Conservation (phyloP, 2,113 vertebrate genomes). For the Saguinus imperator region DNA sequence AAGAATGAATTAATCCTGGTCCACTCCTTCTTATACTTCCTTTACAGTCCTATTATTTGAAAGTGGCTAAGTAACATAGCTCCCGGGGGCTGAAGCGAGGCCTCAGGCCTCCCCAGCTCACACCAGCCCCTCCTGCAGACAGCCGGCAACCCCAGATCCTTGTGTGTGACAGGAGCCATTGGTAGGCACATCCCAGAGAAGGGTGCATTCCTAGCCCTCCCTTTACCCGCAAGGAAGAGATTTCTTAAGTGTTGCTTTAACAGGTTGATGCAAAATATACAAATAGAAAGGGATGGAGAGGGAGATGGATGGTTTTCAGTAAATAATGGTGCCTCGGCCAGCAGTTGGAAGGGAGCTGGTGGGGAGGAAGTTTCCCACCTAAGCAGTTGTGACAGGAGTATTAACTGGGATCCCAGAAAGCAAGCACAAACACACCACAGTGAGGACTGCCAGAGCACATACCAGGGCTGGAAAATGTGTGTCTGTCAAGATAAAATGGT, state of each 20-base stretch:
- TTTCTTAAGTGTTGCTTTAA: slow-evolving; percentile 76
- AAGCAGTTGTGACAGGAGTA: neutral
- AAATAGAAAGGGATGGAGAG: slow-evolving; percentile 59
- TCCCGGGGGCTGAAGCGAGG: slow-evolving; percentile 66
- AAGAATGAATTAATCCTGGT: slow-evolving; percentile 65
- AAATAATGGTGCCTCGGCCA: slow-evolving; percentile 60
- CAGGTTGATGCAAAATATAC: slow-evolving; percentile 78
- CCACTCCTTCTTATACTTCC: slow-evolving; percentile 7
- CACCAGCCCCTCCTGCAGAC: slow-evolving; percentile 72
- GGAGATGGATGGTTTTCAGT: slow-evolving; percentile 72
- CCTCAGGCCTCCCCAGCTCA: slow-evolving; percentile 69
- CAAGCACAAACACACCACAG: too few species aligned
- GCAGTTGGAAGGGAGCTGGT: neutral
- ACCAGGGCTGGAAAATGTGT: neutral
- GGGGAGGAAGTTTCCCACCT: neutral
- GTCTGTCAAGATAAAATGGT: neutral
- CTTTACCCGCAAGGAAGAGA: slow-evolving; percentile 33
- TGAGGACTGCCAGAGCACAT: neutral
- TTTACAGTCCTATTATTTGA: slow-evolving; percentile 69
- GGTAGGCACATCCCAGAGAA: slow-evolving; percentile 60
- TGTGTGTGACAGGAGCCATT: slow-evolving; percentile 48
- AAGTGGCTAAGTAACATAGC: slow-evolving; percentile 68
- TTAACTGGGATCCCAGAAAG: neutral
- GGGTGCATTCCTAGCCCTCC: slow-evolving; percentile 40
- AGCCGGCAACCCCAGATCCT: slow-evolving; percentile 26